phyloP scores from a whole-genome alignment of 2,113 vertebrate species.

The Stomatorhinus ivindoensis region DNA sequence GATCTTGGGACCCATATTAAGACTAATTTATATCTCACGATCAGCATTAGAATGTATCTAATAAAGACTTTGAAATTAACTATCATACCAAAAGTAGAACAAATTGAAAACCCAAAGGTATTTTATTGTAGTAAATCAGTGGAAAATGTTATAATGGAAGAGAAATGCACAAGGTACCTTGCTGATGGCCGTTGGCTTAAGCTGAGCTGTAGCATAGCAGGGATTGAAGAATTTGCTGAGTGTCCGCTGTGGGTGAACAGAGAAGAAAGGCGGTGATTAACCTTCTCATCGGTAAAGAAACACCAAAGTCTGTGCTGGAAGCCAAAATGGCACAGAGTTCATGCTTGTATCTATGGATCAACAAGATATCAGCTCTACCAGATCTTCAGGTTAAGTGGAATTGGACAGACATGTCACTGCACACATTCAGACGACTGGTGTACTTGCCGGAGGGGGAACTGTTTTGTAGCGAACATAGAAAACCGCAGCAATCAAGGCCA shows the following conservation, averaged over 20 bases:
- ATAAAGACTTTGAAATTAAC: neutral
- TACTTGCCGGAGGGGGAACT: slow-evolving; percentile 88
- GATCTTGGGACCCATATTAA: neutral
- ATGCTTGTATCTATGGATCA: neutral
- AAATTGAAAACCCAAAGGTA: neutral
- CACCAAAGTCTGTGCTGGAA: neutral
- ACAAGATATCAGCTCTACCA: neutral
- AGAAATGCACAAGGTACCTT: slow-evolving; percentile 67
- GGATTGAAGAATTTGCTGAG: slow-evolving; percentile 94
- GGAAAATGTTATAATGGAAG: neutral
- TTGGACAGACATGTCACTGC: neutral
- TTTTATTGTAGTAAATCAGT: neutral
- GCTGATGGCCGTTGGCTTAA: slow-evolving; percentile 94
- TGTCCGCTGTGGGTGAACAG: slow-evolving; percentile 68
- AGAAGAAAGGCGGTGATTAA: slow-evolving; percentile 14
- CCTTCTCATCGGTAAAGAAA: neutral
- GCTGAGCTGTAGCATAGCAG: slow-evolving; percentile 92
- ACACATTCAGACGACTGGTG: neutral
- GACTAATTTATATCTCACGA: neutral
- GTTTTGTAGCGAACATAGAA: slow-evolving; percentile 96
- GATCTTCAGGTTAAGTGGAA: neutral
- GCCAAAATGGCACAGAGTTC: neutral
- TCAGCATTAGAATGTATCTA: neutral
- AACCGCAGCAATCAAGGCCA: slow-evolving; percentile 84
- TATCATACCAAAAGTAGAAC: neutral